Conservation (phyloP, 2,113 vertebrate species). For the Channa maculata region DNA sequence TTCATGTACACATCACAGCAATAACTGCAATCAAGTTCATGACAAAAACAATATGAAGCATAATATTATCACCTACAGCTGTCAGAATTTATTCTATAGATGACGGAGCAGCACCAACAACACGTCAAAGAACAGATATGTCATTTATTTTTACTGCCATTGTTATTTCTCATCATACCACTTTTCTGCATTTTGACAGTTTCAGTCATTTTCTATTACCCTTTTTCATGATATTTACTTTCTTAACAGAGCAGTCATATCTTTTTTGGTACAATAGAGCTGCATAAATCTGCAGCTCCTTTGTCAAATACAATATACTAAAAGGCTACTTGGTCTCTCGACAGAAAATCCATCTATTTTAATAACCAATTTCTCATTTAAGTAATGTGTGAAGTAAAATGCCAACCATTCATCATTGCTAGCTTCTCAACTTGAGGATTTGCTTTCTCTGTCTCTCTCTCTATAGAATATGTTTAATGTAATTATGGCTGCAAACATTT, state of each 20-base stretch:
- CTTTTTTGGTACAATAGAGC: neutral
- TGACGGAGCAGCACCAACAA: neutral
- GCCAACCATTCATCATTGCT: neutral
- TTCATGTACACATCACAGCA: conserved; percentile 1
- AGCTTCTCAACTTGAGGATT: too few species aligned
- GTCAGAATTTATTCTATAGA: neutral
- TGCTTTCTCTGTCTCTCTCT: too few species aligned
- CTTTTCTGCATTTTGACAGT: neutral
- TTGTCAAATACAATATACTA: neutral
- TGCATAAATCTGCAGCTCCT: neutral
- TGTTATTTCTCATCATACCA: conserved; percentile 11
- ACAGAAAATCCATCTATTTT: too few species aligned
- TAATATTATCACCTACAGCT: neutral
- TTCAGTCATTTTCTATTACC: neutral
- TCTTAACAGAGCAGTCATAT: neutral
- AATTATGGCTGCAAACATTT: neutral
- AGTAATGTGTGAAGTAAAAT: neutral
- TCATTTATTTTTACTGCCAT: neutral
- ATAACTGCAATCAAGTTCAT: neutral
- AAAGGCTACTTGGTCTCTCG: neutral
- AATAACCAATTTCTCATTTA: neutral
- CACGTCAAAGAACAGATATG: neutral
- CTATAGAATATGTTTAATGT: too few species aligned
- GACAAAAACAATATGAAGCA: conserved; percentile 5
- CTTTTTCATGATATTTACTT: neutral